Conservation (phyloP, 2,888 invertebrate genomes). For the Trissolcus japonicus region DNA sequence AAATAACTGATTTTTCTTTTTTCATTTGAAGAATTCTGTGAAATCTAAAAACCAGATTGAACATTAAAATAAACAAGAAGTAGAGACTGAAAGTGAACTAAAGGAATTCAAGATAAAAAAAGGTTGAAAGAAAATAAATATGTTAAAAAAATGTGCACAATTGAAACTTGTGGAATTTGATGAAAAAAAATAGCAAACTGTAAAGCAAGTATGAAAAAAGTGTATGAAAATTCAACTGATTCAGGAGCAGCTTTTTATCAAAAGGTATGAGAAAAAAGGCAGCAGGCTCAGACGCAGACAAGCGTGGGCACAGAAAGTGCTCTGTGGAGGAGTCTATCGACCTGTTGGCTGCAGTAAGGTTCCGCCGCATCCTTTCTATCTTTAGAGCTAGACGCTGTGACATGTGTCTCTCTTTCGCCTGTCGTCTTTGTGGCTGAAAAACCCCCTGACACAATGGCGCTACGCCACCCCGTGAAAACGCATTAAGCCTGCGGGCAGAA, state of each 20-base stretch:
- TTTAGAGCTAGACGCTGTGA: constrained; percentile 62
- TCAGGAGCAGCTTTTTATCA: constrained; percentile 10
- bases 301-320: constrained; percentile 59
- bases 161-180: too few relatives aligned
- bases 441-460: constrained; percentile 43
- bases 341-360: constrained; percentile 68
- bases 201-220: too few relatives aligned
- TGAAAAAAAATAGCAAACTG: too few relatives aligned
- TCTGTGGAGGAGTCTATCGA: constrained; percentile 68
- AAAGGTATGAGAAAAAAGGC: constrained; percentile 27
- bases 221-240: too few relatives aligned
- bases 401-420: constrained; percentile 51
- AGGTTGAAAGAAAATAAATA: too few relatives aligned
- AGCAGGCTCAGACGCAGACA: constrained; percentile 29
- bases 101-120: too few relatives aligned
- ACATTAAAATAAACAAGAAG: too few relatives aligned
- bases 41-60: too few relatives aligned
- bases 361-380: constrained; percentile 67
- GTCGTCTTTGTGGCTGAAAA: constrained; percentile 39
- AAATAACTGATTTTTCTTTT: too few relatives aligned
- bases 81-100: too few relatives aligned
- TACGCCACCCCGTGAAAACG: constrained; percentile 46
- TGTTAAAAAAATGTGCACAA: too few relatives aligned
- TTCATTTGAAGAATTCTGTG: too few relatives aligned
- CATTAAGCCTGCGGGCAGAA: constrained; percentile 28